Base-by-base conservation (phyloP, 2,113 vertebrate genomes). In the Synodontis membranacea region DNA sequence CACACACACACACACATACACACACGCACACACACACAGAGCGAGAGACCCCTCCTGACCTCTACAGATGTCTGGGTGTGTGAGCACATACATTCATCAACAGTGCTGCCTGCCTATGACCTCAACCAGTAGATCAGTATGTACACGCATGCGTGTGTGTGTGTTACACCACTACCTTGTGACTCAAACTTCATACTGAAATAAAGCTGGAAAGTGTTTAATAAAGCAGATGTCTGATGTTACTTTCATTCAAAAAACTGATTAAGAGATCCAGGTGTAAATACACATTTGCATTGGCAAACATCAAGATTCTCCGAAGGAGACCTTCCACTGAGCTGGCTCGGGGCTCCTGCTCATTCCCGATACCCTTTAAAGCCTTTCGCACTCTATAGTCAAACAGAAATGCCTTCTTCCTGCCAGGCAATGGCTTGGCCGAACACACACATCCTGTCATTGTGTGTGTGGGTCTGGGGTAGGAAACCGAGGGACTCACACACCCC, bases 371-470 rank as follows among this genome's bases (percentile, higher is more conserved):
- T 87, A 87, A 82, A 82, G 76, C 62, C 48, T 11, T 39, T 31
- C 6, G 48, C n/a, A 39, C 83, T 72, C 50, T 23, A 52, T 37
- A 82, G 83, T 83, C 66, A 50, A 84, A 64, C 52, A 75, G 79
- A 88, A 84, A 88, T 70, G 84, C 54, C 66, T 81, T 42, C 88
- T 89, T 90, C 89, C 87, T 87, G 85, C 54, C 62, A 56, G 31
- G 86, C 37, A 72, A 52, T 83, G 64, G 52, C 86, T 52, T 34
- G 39, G 75, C 86, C 64, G 81, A 88, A 89, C 80, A 87, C 83
- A 83, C 58, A 81, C 84, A 86, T 90, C 89, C 89, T 87, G 89
- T 68, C 66, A 90, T 90, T 90, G 89, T 90, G 48, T 81, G 44
- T 83, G 44, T 37, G 52, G 58, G 58, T 44, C 74, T 76, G 60